These are phyloP conservation scores for Propithecus perrieri DNA, from an alignment of 2,797 vertebrate genomes.

Conservation along the genomic window DNA sequence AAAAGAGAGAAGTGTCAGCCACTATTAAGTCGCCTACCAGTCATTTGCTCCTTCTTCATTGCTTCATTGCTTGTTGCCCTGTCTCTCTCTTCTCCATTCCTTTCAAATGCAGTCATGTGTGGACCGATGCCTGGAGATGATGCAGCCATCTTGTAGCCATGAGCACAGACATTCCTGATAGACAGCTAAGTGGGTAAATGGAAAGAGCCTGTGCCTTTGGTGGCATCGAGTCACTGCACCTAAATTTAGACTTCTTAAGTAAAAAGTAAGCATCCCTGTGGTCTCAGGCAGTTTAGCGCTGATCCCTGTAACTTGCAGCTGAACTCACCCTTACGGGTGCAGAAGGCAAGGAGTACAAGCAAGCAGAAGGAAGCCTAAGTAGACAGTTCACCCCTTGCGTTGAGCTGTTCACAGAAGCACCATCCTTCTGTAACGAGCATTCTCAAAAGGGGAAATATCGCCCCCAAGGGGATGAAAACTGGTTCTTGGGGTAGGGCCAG, in stretches of 20 bases:
- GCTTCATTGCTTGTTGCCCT: too few relatives aligned
- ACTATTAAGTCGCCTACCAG: not conserved
- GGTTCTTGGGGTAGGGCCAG: not conserved
- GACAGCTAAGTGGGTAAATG: not conserved
- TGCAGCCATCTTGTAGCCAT: not conserved
- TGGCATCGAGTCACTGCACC: not conserved
- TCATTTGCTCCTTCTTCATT: not conserved
- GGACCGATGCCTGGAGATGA: not conserved
- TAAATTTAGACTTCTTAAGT: not conserved
- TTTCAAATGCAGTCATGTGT: not conserved
- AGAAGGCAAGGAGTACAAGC: not conserved
- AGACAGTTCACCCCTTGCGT: not conserved
- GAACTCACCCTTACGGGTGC: not conserved
- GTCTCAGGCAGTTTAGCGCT: not conserved
- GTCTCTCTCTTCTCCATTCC: not conserved
- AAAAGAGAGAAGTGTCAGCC: not conserved
- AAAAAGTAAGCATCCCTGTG: not conserved
- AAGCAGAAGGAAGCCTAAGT: not conserved
- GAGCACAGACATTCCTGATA: not conserved
- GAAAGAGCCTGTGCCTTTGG: not conserved
- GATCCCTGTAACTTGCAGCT: not conserved
- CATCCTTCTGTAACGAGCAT: not conserved
- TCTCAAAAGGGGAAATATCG: not conserved
- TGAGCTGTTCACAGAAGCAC: not conserved
- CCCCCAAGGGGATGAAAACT: not conserved